These are phyloP conservation scores for Equus quagga DNA, from an alignment of 2,113 vertebrate species.

Conservation along the genomic window DNA sequence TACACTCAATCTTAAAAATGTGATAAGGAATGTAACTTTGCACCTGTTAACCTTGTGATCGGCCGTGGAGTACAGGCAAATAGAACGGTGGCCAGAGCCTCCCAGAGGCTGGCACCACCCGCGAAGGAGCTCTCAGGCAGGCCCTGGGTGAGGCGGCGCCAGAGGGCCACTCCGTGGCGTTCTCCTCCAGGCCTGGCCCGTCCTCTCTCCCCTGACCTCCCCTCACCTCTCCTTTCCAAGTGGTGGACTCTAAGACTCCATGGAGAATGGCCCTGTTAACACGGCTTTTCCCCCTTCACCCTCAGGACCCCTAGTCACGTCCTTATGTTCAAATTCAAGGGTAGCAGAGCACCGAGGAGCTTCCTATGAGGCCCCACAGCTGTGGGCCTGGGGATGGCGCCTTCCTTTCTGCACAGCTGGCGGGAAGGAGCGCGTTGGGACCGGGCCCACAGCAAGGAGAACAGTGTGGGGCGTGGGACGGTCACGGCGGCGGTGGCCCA, in stretches of 20 bases:
- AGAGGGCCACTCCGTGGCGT: too few species aligned
- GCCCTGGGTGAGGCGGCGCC: neutral
- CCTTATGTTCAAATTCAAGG: neutral
- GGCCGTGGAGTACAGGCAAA: neutral
- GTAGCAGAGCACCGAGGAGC: too few species aligned
- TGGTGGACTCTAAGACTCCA: neutral
- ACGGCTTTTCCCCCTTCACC: neutral
- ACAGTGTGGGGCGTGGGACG: neutral
- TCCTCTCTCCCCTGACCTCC: rapidly evolving
- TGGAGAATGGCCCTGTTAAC: rapidly evolving
- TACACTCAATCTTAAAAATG: neutral
- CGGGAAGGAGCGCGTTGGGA: rapidly evolving
- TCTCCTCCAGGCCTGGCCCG: neutral
- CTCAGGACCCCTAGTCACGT: neutral
- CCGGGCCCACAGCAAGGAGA: rapidly evolving
- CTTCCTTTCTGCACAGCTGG: too few species aligned
- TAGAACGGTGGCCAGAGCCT: rapidly evolving
- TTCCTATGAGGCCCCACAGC: neutral
- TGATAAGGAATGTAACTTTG: constrained; percentile 40
- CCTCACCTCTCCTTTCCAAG: neutral
- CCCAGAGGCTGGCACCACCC: neutral
- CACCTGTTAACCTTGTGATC: neutral
- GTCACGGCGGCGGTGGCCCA: rapidly evolving
- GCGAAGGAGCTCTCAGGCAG: neutral
- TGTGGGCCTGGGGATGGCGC: neutral